Percentiles rank a stretch among this genome's conserved stretches.
phyloP scores from a whole-genome alignment of 2,113 vertebrate genomes.

The Delphinus delphis region DNA sequence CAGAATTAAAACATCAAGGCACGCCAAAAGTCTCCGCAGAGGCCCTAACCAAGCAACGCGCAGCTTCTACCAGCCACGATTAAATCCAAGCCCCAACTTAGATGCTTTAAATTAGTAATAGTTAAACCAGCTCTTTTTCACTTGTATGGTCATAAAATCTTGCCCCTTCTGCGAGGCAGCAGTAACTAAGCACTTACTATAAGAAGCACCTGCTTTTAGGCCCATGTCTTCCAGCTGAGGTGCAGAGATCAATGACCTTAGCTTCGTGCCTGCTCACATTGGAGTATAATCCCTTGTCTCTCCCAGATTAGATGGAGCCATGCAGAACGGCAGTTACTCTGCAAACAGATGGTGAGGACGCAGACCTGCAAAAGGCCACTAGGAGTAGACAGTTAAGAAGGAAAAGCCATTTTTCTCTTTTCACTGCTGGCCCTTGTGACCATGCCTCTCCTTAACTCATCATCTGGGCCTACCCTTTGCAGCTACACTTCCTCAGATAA shows the following conservation, averaged over 20 bases:
- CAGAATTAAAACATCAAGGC: neutral
- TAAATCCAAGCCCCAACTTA: neutral
- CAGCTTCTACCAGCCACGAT: neutral
- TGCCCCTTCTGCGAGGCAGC: neutral
- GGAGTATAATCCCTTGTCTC: neutral
- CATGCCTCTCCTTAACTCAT: neutral
- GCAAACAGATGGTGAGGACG: neutral
- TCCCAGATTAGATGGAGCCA: neutral
- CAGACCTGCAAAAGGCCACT: neutral
- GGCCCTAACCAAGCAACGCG: neutral
- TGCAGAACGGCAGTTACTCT: neutral
- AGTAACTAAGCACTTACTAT: neutral
- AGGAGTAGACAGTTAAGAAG: neutral
- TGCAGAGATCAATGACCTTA: neutral
- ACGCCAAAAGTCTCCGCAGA: neutral
- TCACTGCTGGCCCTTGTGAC: neutral
- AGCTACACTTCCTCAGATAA: neutral
- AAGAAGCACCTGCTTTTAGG: neutral
- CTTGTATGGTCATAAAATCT: neutral
- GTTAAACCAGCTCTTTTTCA: neutral
- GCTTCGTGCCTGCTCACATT: neutral
- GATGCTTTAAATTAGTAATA: constrained; percentile 32
- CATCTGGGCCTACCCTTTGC: neutral
- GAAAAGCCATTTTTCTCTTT: neutral
- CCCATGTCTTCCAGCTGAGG: neutral